Percentiles rank a stretch among this genome's conserved stretches.
phyloP scores from a whole-genome alignment of 2,888 invertebrate genomes.

The Hyalella azteca region DNA sequence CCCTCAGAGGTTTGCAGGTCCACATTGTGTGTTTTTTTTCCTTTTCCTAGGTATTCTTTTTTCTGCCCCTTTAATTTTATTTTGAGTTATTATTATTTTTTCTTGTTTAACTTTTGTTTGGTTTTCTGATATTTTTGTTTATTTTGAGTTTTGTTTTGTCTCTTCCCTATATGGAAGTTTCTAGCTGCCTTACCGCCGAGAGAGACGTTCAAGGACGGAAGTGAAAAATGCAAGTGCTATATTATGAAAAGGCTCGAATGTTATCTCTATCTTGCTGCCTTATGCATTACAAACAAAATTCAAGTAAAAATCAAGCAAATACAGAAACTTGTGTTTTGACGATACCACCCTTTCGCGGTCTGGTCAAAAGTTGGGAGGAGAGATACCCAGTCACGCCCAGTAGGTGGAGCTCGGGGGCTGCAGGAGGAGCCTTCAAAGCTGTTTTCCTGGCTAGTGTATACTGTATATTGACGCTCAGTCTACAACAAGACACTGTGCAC shows the following conservation, averaged over 20 bases:
- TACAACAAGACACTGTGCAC: conserved; percentile 20
- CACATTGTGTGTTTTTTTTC: no score
- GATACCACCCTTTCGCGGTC: not conserved
- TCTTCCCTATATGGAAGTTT: no score
- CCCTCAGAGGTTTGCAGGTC: no score
- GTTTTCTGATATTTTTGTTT: no score
- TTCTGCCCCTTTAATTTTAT: no score
- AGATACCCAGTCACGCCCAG: not conserved
- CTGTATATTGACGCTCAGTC: conserved; percentile 21
- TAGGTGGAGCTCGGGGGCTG: conserved; percentile 18
- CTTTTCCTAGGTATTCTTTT: no score
- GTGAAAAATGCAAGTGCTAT: not conserved
- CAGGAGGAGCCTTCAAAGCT: conserved; percentile 15
- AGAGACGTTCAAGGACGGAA: no score
- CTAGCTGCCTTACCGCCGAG: no score
- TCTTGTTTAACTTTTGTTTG: no score
- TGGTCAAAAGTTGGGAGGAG: conserved; percentile 3
- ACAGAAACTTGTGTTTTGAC: conserved; percentile 17
- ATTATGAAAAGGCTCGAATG: not conserved
- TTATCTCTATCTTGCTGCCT: not conserved
- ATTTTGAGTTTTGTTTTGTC: no score
- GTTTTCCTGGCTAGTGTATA: conserved; percentile 15
- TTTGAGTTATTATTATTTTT: no score
- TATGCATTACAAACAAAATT: not conserved
- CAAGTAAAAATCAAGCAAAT: conserved; percentile 15